A percentile compares a stretch with the other conserved stretches of the same genome.
These are phyloP conservation scores for Distichodus sexfasciatus DNA, from an alignment of 2,797 vertebrate species.

Conservation along the genomic window DNA sequence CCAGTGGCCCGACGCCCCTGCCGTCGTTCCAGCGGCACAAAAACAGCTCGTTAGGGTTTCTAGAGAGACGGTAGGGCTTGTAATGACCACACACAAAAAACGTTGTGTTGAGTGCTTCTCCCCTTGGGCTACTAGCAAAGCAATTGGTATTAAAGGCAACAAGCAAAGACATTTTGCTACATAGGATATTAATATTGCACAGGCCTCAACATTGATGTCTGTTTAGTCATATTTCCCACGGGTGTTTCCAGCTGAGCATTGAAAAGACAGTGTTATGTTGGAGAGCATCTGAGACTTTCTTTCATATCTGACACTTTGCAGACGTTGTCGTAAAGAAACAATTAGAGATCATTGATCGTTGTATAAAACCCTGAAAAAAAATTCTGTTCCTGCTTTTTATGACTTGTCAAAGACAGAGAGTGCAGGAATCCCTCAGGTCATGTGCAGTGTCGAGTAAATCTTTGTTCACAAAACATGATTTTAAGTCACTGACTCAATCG, in stretches of 20 bases:
- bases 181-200: conserved; percentile 38
- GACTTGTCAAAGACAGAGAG: no score
- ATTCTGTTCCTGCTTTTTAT: no score
- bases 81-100: conserved; percentile 38
- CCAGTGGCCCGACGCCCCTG: conserved; percentile 17
- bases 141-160: conserved; percentile 51
- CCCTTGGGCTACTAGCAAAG: conserved; percentile 36
- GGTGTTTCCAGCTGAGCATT: conserved; percentile 18
- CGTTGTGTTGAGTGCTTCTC: conserved; percentile 40
- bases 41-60: conserved; percentile 33
- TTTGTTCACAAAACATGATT: no score
- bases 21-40: conserved; percentile 13
- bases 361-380: no score
- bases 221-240: neutral
- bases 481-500: no score
- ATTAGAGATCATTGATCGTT: conserved; percentile 23
- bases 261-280: conserved; percentile 15
- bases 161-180: conserved; percentile 35
- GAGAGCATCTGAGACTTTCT: conserved; percentile 7
- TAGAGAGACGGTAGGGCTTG: conserved; percentile 27
- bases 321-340: conserved; percentile 26
- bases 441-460: no score
- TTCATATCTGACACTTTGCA: conserved; percentile 17
- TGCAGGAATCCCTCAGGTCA: no score
- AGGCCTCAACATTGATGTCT: conserved; percentile 38